phyloP scores from a whole-genome alignment of 2,113 vertebrate genomes.

The Scytalopus superciliaris region DNA sequence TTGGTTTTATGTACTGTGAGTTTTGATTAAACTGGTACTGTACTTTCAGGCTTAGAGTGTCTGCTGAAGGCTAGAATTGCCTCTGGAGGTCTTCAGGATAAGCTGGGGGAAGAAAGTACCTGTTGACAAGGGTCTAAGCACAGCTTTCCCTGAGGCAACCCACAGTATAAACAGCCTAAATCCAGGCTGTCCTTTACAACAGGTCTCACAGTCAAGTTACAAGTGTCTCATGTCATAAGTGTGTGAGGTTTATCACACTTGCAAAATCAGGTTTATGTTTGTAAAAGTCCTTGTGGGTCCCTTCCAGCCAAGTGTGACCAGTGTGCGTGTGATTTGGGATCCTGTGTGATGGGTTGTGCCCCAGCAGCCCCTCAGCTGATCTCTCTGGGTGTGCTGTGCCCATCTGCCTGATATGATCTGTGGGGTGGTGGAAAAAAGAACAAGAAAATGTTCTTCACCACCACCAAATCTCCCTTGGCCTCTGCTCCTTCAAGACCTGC shows the following conservation, averaged over 20 bases:
- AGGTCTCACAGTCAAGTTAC: background rate
- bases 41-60: background rate
- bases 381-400: rapidly evolving
- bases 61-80: background rate
- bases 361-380: background rate
- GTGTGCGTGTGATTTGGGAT: background rate
- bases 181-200: background rate
- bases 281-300: background rate
- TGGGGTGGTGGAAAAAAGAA: background rate
- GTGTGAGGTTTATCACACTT: background rate
- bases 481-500: background rate
- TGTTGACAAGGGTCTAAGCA: background rate
- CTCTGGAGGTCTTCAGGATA: background rate
- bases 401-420: background rate
- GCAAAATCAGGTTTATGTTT: background rate
- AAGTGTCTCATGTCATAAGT: background rate
- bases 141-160: background rate
- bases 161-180: background rate
- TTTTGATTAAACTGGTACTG: background rate
- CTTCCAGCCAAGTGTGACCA: background rate
- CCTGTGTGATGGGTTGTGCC: background rate
- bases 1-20: background rate
- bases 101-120: background rate
- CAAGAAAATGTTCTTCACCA: background rate
- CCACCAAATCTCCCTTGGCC: no score